Base-by-base conservation (phyloP, 2,797 vertebrate species). In the Myotis planiceps region DNA sequence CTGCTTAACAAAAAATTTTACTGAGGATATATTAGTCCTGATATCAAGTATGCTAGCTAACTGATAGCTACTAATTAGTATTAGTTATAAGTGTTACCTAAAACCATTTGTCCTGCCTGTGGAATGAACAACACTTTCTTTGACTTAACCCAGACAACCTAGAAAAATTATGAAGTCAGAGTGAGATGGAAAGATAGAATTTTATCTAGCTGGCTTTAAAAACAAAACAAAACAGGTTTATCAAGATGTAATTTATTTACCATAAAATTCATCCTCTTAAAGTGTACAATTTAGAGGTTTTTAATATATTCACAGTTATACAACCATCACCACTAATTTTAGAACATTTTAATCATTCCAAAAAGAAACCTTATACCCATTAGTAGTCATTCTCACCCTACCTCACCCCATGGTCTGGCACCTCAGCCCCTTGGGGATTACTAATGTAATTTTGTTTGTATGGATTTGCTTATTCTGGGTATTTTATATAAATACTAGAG, bases 381-480 rank as follows among this genome's bases (percentile, higher is more conserved):
- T 81, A 95, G 25, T n/a, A 94, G 32, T 89, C 23, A 65, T 74
- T 93, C 23, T 80, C 13, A 58, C 39, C 45, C n/a, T 60, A 13
- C 6, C 47, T 13, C 42, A 23, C 16, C 9, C 15, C 4, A 80
- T 9, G 42, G 15, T n/a, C n/a, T 91, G 27, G n/a, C 21, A 47
- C 47, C 16, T 60, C 78, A 83, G 32, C 51, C 49, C 34, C 45
- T 85, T 88, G 34, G 19, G 19, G 74, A 65, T 21, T 13, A 75
- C 34, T 29, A 72, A 88, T 72, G 21, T 84, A 27, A 45, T 79
- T 93, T 92, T 96, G 15, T 90, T 27, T 80, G 25, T 86, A 18
- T 91, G 79, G 29, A 84, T 88, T 92, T 93, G 45, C 72, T 63
- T 78, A 90, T 95, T 95, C 58, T 81, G 32, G 15, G 27, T 80